Evolutionary conservation across 2,797 vertebrate species (phyloP).

Genomic region (Myripristis jacobus): DNA sequence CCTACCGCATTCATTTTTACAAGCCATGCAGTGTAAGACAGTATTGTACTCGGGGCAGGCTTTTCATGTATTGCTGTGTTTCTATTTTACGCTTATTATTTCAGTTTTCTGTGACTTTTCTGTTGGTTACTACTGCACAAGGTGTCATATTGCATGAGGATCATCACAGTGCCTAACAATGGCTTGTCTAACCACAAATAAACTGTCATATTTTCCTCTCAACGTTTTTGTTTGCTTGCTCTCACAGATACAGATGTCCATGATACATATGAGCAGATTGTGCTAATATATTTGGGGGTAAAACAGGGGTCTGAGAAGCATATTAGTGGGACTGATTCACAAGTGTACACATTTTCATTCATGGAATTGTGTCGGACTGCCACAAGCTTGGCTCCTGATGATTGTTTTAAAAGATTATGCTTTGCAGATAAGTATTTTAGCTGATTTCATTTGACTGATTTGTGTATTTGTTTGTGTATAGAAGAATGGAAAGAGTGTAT

Average conservation of each 20-base stretch:
- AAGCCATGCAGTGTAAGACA: neutral
- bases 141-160: neutral
- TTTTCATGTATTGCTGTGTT: neutral
- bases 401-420: slow-evolving; percentile 57
- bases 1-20: neutral
- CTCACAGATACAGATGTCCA: slow-evolving; percentile 12
- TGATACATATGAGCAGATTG: slow-evolving; percentile 3
- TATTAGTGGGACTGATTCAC: slow-evolving; percentile 59
- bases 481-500: neutral
- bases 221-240: slow-evolving; percentile 24
- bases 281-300: slow-evolving; percentile 31
- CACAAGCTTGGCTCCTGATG: slow-evolving; percentile 69
- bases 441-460: neutral
- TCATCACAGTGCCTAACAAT: neutral
- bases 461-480: neutral
- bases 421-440: neutral
- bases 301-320: slow-evolving; percentile 23
- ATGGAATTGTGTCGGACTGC: slow-evolving; percentile 53
- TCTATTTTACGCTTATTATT: neutral
- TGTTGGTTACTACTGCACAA: neutral
- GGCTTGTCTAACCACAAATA: neutral
- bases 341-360: slow-evolving; percentile 52
- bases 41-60: neutral
- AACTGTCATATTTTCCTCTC: neutral
- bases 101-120: neutral